Evolutionary conservation across 2,797 vertebrate genomes (phyloP).

Genomic region (Onychomys torridus): DNA sequence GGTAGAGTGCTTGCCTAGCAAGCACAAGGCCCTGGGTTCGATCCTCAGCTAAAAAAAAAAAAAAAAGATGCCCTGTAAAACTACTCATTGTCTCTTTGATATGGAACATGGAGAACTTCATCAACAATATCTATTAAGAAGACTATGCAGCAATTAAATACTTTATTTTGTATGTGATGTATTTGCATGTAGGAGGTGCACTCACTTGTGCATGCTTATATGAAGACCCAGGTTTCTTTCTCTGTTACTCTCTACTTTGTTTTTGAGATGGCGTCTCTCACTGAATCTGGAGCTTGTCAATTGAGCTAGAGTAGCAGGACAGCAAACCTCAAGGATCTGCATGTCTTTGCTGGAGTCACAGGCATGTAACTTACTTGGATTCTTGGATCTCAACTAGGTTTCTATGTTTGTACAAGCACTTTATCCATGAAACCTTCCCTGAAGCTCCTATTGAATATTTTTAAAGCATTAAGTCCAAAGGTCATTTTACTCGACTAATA

Average conservation of each 20-base stretch:
- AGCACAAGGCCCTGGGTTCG: too few species aligned
- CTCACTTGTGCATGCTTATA: not conserved
- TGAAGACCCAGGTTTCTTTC: not conserved
- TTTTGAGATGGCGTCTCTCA: not conserved
- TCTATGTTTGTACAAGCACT: not conserved
- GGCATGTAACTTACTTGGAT: not conserved
- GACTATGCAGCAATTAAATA: not conserved
- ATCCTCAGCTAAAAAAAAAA: too few species aligned
- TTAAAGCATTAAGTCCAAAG: not conserved
- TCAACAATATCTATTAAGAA: not conserved
- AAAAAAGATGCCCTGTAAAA: rapidly evolving
- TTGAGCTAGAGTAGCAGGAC: not conserved
- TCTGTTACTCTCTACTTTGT: not conserved
- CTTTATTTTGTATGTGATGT: not conserved
- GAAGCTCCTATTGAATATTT: not conserved
- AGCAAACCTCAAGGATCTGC: not conserved
- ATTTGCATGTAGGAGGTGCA: not conserved
- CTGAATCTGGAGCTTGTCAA: not conserved
- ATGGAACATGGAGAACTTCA: not conserved
- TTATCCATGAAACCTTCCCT: not conserved
- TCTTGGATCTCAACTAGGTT: not conserved
- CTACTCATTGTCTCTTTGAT: not conserved
- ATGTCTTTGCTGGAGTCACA: not conserved
- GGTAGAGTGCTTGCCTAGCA: too few species aligned
- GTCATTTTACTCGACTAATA: constrained; percentile 62